Evolutionary conservation across 2,797 vertebrate genomes (phyloP).

Genomic region (Limosa lapponica): DNA sequence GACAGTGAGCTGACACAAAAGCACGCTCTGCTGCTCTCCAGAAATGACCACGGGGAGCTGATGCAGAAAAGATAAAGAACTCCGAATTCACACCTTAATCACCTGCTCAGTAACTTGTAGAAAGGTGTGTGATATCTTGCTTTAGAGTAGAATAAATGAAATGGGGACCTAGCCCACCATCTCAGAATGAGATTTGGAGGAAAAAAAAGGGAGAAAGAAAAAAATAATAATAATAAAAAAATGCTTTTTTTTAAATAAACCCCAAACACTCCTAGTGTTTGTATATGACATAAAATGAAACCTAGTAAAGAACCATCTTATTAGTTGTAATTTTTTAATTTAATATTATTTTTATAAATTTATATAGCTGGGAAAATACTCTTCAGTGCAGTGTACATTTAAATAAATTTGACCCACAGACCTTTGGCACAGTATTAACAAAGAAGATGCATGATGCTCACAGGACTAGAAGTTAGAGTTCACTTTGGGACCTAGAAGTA

Average conservation of each 20-base stretch:
- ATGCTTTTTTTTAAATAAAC: fast-evolving
- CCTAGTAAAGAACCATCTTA: neutral
- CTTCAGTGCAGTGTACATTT: neutral
- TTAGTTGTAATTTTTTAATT: neutral
- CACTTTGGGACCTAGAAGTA: neutral
- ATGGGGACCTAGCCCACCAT: neutral
- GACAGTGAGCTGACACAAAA: neutral
- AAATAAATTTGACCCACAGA: neutral
- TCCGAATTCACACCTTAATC: neutral
- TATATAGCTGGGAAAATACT: neutral
- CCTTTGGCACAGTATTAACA: neutral
- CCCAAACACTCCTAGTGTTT: neutral
- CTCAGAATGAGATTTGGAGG: neutral
- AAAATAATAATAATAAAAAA: too few species aligned
- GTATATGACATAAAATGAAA: neutral
- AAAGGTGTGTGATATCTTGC: neutral
- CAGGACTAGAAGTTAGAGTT: neutral
- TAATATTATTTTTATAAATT: neutral
- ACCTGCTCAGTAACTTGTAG: neutral
- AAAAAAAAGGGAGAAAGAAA: neutral
- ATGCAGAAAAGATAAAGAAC: neutral
- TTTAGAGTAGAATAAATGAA: neutral
- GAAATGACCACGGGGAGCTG: neutral
- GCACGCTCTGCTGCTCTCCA: neutral
- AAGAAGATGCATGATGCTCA: neutral